Percentiles rank a stretch among this genome's conserved stretches.
These are phyloP conservation scores for Smutsia temminckii DNA, from an alignment of 2,797 vertebrate genomes.

Conservation along the genomic window DNA sequence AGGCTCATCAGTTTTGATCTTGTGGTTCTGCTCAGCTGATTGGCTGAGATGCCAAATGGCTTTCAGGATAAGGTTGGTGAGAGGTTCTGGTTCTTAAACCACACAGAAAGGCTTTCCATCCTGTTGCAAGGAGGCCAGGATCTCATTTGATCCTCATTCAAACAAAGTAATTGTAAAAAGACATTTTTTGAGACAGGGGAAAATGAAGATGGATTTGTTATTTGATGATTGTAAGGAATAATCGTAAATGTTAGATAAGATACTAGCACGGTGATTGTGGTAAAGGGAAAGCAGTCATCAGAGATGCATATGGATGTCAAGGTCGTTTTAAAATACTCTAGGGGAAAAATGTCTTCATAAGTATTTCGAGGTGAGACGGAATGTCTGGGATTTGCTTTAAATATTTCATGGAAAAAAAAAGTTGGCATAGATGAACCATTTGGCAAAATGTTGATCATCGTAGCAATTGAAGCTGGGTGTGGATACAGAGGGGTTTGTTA, in stretches of 20 bases:
- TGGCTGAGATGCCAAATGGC: neutral
- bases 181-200: neutral
- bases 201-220: neutral
- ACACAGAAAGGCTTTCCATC: neutral
- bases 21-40: neutral
- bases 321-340: neutral
- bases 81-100: neutral
- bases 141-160: neutral
- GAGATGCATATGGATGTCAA: neutral
- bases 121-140: neutral
- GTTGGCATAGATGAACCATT: neutral
- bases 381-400: conserved; percentile 42
- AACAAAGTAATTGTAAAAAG: neutral
- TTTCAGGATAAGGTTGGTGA: neutral
- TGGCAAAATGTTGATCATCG: neutral
- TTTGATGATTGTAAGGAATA: neutral
- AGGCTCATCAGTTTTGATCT: neutral
- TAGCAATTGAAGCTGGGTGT: neutral
- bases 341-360: neutral
- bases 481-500: neutral
- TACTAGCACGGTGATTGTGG: neutral
- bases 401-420: neutral
- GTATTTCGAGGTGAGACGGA: neutral
- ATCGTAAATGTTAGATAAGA: neutral
- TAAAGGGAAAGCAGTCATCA: neutral